Conservation (phyloP, 2,888 invertebrate genomes). For the Thereva unica region DNA sequence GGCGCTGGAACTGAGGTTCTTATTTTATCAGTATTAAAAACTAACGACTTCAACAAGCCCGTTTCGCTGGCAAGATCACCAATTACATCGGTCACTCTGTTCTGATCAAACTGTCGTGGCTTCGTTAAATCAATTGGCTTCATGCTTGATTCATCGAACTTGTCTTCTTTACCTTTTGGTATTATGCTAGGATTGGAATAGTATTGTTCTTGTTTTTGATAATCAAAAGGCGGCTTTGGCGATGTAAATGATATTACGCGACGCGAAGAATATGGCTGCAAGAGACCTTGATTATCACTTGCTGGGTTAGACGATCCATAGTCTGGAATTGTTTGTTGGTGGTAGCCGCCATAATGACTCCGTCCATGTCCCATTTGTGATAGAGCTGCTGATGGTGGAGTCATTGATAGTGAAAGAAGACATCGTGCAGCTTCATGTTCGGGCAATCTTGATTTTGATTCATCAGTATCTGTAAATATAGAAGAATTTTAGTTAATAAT, state of each 20-base stretch:
- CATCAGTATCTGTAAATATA: constrained; percentile 64
- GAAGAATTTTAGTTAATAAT: not conserved
- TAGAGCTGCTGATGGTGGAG: constrained; percentile 59
- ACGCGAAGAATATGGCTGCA: constrained; percentile 41
- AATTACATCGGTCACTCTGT: constrained; percentile 52
- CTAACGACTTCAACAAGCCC: constrained; percentile 54
- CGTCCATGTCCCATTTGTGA: constrained; percentile 47
- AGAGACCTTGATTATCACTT: not conserved
- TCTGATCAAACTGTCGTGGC: constrained; percentile 47
- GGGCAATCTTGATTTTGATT: constrained; percentile 70
- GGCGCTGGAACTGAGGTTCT: constrained; percentile 45
- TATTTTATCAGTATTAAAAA: constrained; percentile 55
- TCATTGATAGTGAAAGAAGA: constrained; percentile 70
- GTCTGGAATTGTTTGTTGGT: not conserved
- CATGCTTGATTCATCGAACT: constrained; percentile 50
- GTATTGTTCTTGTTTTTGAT: constrained; percentile 58
- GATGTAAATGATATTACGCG: constrained; percentile 54
- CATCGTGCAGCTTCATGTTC: constrained; percentile 88
- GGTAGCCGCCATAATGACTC: too few relatives aligned
- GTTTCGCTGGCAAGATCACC: constrained; percentile 52
- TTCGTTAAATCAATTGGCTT: constrained; percentile 57
- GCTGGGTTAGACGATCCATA: constrained; percentile 45
- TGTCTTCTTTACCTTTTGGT: constrained; percentile 47
- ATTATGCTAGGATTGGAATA: constrained; percentile 57
- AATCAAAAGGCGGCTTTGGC: constrained; percentile 57